Conservation (phyloP, 2,797 vertebrate species). For the Sebastes wilsoni region DNA sequence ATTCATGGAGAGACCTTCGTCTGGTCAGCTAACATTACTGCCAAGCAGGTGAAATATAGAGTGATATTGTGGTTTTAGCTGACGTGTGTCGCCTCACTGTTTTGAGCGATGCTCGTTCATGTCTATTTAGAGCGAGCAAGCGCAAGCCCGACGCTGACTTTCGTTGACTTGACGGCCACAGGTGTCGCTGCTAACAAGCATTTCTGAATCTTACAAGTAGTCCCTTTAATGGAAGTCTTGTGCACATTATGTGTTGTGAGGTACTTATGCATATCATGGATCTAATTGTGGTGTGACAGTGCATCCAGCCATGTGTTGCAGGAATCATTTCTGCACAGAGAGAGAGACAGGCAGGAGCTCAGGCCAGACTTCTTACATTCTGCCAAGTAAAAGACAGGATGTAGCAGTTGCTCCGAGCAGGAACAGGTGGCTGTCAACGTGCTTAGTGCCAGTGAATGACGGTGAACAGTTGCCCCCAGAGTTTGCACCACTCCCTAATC, state of each 20-base stretch:
- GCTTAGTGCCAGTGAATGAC: conserved; percentile 41
- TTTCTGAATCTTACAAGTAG: too few species aligned
- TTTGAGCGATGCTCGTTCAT: too few species aligned
- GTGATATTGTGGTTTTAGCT: too few species aligned
- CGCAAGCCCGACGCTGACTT: too few species aligned
- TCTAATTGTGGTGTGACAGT: background rate
- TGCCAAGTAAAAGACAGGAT: conserved; percentile 32
- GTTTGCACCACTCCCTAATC: conserved; percentile 31
- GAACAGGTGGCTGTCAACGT: conserved; percentile 70
- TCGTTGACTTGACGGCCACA: too few species aligned
- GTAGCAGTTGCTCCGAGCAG: conserved; percentile 59
- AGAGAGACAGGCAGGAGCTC: background rate
- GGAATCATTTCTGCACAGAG: background rate
- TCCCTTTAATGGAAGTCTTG: background rate
- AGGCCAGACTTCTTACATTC: background rate
- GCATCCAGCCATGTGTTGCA: background rate
- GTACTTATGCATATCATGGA: background rate
- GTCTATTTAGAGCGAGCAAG: too few species aligned
- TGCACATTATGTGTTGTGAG: background rate
- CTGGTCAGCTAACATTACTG: too few species aligned
- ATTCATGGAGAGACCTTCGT: too few species aligned
- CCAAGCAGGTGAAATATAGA: too few species aligned
- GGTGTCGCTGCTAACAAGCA: too few species aligned
- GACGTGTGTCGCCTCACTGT: too few species aligned
- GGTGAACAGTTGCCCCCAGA: conserved; percentile 37